Evolutionary conservation across 2,797 vertebrate species (phyloP), one percentile per base, ranked within the genome.

Genomic region (Spizella passerina): DNA sequence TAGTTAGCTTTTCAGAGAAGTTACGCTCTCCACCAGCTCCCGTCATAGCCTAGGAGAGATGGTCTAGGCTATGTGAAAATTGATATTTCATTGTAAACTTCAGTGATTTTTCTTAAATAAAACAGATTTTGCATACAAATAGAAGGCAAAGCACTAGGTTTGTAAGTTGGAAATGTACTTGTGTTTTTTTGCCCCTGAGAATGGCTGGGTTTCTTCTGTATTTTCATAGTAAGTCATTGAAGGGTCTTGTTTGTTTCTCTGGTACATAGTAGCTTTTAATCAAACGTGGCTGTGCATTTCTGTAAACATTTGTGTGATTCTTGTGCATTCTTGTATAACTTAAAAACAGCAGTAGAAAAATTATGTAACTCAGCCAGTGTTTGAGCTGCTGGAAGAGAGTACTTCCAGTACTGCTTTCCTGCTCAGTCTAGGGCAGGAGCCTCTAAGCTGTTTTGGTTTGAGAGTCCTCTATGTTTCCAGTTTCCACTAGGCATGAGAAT

Each of bases 1-100:
- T 63, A 49, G 16, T 63, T 70, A 72, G 72, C 19, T 88, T 82
- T 88, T 27, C 41, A 30, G 44, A 22, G 29, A 55, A 49, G 39
- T 72, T 80, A 14, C 0, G 0, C 10, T 78, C n/a, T 78, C n/a
- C 13, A 47, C 32, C 30, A 44, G 9, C 50, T 86, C 23, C 8
- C 3, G 4, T 69, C 0, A 0, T 46, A 65, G 65, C 32, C 63
- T 76, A 6, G 0, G 3, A 36, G 73, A 49, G 50, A 12, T 27
- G 18, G 46, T 90, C 49, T 29, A 85, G 18, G 16, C 81, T 26
- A 8, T 1, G 0, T 41, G 23, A 66, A 57, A 84, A 38, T 20
- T 22, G 12, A 7, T 81, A 52, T 30, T 61, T 68, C 39, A 66
- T 50, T 26, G 29, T 50, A 59, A 93, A 76, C 21, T 53, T 88